Conservation (phyloP, 2,797 vertebrate species). For the Petrocephalus schoutedeni region DNA sequence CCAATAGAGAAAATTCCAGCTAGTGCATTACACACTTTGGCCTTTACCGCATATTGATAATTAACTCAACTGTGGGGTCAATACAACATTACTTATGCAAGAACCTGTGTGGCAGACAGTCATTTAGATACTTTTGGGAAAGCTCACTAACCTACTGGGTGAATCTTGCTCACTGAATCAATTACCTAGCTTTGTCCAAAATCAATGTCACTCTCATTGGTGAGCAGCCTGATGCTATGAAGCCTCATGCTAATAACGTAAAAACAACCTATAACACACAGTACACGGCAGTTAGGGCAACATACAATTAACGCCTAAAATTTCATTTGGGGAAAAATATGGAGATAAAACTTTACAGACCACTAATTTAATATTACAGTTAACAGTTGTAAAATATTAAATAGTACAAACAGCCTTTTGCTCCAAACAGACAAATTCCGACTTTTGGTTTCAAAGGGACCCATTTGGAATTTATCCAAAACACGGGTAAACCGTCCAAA, state of each 20-base stretch:
- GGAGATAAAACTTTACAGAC: not conserved
- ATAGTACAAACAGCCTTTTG: not conserved
- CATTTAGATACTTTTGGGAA: not conserved
- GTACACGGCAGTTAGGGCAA: no score
- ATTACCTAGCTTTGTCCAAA: not conserved
- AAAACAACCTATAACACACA: not conserved
- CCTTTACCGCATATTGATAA: not conserved
- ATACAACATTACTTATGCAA: not conserved
- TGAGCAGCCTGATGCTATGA: not conserved
- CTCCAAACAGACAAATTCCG: not conserved
- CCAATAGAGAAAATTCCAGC: not conserved
- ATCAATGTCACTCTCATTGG: not conserved
- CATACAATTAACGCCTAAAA: not conserved
- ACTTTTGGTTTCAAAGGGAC: not conserved
- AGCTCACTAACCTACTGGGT: not conserved
- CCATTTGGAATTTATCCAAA: conserved; percentile 8
- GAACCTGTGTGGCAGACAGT: not conserved
- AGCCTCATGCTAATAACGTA: not conserved
- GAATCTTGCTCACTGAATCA: not conserved
- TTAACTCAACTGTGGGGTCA: not conserved
- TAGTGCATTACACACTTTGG: not conserved
- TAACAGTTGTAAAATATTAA: conserved; percentile 4
- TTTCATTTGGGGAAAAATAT: not conserved
- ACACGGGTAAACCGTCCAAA: conserved; percentile 54
- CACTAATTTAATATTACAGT: not conserved